A percentile compares a stretch with the other conserved stretches of the same genome.
phyloP scores from a whole-genome alignment of 2,113 vertebrate species.

The Tyto alba region DNA sequence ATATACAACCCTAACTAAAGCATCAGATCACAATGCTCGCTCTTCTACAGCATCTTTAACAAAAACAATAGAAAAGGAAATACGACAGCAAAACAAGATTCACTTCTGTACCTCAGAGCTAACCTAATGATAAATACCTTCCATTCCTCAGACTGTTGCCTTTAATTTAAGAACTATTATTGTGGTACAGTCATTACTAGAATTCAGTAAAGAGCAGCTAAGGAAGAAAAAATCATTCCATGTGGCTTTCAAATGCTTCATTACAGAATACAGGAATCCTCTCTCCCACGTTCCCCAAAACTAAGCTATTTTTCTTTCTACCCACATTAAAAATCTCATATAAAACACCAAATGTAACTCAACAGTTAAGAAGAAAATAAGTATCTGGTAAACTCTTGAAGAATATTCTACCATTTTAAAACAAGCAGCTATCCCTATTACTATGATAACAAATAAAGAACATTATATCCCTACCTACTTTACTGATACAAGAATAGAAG shows the following conservation, averaged over 20 bases:
- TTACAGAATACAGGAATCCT: background rate
- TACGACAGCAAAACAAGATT: background rate
- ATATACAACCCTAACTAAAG: background rate
- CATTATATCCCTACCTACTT: background rate
- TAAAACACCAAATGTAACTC: background rate
- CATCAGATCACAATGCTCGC: background rate
- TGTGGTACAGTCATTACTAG: background rate
- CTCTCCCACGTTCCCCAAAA: background rate
- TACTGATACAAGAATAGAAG: background rate
- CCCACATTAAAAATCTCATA: background rate
- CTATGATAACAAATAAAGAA: background rate
- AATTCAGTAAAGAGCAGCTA: background rate
- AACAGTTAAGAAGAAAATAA: background rate
- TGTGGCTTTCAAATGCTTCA: background rate
- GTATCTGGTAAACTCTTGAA: background rate
- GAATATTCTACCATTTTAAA: background rate
- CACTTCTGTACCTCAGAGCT: background rate
- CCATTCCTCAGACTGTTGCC: background rate
- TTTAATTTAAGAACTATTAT: background rate
- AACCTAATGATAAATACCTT: background rate
- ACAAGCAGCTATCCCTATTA: background rate
- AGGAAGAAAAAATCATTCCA: background rate
- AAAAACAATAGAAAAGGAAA: background rate
- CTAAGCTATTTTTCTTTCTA: background rate
- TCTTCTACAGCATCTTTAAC: background rate